phyloP scores from a whole-genome alignment of 2,888 invertebrate genomes.

The Drosophila subquinaria region DNA sequence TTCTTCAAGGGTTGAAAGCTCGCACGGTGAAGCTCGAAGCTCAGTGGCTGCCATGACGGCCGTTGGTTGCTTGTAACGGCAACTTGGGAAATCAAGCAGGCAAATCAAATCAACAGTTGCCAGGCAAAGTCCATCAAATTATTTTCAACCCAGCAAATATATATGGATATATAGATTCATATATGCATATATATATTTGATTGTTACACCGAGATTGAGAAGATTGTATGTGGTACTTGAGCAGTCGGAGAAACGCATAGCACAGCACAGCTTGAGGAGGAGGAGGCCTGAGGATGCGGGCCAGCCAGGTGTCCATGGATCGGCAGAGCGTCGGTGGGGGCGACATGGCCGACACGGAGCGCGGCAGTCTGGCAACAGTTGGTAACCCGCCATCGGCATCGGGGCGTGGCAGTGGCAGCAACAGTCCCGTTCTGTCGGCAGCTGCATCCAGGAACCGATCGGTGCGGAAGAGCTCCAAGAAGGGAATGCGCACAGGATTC shows the following conservation, averaged over 20 bases:
- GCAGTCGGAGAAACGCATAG: constrained; percentile 1
- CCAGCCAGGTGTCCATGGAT: background rate
- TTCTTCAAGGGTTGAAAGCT: constrained; percentile 11
- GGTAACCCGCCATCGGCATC: background rate
- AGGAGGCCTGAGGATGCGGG: constrained; percentile 21
- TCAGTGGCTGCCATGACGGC: constrained; percentile 42
- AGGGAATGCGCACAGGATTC: background rate
- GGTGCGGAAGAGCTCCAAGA: constrained; percentile 1
- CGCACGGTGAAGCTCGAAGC: constrained; percentile 10
- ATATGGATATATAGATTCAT: background rate
- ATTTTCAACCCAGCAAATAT: background rate
- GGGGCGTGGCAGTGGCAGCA: constrained; percentile 11
- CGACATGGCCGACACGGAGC: background rate
- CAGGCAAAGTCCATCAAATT: constrained; percentile 46
- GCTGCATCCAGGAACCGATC: background rate
- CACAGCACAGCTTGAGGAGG: too few species aligned
- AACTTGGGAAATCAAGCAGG: constrained; percentile 17
- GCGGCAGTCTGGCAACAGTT: background rate
- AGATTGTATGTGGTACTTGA: background rate
- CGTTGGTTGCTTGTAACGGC: constrained; percentile 11
- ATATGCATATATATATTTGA: constrained; percentile 8
- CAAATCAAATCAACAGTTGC: constrained; percentile 48
- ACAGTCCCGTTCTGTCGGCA: background rate
- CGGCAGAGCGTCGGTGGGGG: background rate
- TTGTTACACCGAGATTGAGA: constrained; percentile 6